Evolutionary conservation across 1,140 invertebrate species (phyloP).

Genomic region (Ceratosolen solmsi): DNA sequence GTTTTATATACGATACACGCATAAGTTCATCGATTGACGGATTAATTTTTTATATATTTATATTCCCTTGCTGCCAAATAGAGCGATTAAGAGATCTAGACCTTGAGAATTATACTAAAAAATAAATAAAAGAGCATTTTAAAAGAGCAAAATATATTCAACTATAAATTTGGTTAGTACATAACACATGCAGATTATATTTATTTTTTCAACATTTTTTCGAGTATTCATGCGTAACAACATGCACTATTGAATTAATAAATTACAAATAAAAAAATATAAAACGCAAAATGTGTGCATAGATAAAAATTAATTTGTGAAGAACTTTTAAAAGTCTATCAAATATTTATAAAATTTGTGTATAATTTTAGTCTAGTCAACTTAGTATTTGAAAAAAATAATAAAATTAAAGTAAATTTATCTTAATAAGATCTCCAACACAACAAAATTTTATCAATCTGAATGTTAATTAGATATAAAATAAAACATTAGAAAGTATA

Average conservation of each 20-base stretch:
- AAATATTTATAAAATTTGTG: conserved; percentile 17
- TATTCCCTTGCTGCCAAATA: conserved; percentile 35
- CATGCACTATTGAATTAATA: conserved; percentile 67
- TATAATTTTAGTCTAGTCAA: conserved; percentile 14
- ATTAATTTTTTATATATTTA: conserved; percentile 38
- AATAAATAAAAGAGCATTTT: conserved; percentile 52
- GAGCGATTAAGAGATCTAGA: conserved; percentile 16
- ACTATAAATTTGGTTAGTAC: conserved; percentile 66
- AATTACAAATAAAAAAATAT: conserved; percentile 51
- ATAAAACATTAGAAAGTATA: no score
- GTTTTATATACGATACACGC: conserved; percentile 17
- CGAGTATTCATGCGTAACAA: conserved; percentile 66
- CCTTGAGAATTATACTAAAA: conserved; percentile 42
- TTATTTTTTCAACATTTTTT: conserved; percentile 56
- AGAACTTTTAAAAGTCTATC: background rate
- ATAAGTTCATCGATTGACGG: conserved; percentile 50
- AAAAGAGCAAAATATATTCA: conserved; percentile 55
- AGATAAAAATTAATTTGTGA: conserved; percentile 48
- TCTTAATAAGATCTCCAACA: background rate
- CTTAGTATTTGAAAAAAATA: background rate
- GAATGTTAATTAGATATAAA: no score
- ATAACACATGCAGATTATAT: conserved; percentile 66
- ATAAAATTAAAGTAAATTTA: background rate
- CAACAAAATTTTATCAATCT: no score
- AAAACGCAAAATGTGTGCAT: conserved; percentile 52